Conservation (phyloP, 2,888 invertebrate species). For the Tipula lateralis region DNA sequence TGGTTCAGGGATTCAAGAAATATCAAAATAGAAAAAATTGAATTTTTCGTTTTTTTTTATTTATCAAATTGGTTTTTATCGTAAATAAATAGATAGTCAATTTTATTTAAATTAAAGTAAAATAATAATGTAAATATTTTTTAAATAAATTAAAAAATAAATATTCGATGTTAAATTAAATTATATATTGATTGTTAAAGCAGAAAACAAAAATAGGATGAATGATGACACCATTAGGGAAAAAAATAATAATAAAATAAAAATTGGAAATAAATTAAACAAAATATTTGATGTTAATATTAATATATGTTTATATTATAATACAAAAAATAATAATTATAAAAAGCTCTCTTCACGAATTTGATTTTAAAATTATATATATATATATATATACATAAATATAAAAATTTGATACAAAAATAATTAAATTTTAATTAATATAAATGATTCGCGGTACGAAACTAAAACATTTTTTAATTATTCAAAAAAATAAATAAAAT, state of each 20-base stretch:
- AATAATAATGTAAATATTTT: neutral
- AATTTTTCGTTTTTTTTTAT: neutral
- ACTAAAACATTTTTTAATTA: neutral
- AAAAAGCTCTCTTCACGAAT: slow-evolving; percentile 27
- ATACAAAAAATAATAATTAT: neutral
- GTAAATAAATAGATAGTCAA: neutral
- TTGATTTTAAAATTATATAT: slow-evolving; percentile 20
- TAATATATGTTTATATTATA: neutral
- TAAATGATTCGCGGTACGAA: neutral
- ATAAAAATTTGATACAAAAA: slow-evolving; percentile 25
- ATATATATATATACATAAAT: neutral
- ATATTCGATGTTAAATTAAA: neutral
- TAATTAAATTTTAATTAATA: neutral
- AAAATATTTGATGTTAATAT: slow-evolving; percentile 11
- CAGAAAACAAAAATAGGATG: neutral
- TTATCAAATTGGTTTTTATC: neutral
- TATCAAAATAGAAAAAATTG: neutral
- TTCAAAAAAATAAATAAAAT: neutral
- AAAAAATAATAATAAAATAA: neutral
- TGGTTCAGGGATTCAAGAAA: neutral
- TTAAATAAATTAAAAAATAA: neutral
- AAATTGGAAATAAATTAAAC: neutral
- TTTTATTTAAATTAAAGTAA: neutral
- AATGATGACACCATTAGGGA: slow-evolving; percentile 26
- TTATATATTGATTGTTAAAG: slow-evolving; percentile 3